Base-by-base conservation (phyloP, 2,113 vertebrate species). In the Sorex fumeus region DNA sequence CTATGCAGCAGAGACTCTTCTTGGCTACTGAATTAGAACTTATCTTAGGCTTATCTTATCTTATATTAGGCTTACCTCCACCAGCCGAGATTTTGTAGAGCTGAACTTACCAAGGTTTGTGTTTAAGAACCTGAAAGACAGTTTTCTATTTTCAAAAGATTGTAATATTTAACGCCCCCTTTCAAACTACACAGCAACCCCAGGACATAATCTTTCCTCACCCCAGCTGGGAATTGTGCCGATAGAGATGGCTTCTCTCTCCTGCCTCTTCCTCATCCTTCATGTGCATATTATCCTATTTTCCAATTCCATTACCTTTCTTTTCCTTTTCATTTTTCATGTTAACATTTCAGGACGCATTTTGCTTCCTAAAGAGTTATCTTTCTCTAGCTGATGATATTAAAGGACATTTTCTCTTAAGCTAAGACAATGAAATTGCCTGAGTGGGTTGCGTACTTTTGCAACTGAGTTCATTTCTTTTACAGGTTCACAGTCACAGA, bases 391-490 rank as follows among this genome's bases (percentile, higher is more conserved):
- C 15, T 74, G 62, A 72, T 85, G 82, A 74, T 69, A 81, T 84
- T n/a, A 87, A 70, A 91, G 70, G 81, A 92, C 60, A 92, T 81
- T 92, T 95, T 85, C 86, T 43, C 16, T 15, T 62, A 69, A 15
- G 19, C 34, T 50, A 77, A 93, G 75, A 95, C 88, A 82, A 40
- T 94, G 67, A 96, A 94, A 93, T 89, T 96, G n/a, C 93, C 84
- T 84, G 57, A 89, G 32, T 66, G 75, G 93, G 96, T 92, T 85
- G 47, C 27, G 72, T 76, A 60, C 27, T 94, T 97, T 96, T 82
- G 57, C 45, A 96, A 30, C 83, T 89, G 43, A 45, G 27, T 95
- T 96, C 76, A 94, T 21, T 93, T 95, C 90, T 45, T 94, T 95
- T 93, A 85, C 81, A 91, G 66, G 7, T 40, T 97, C 79, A 78